Evolutionary conservation across 2,113 vertebrate species (phyloP), one percentile per base, ranked within the genome.

Genomic region (Emydura subglobosa): DNA sequence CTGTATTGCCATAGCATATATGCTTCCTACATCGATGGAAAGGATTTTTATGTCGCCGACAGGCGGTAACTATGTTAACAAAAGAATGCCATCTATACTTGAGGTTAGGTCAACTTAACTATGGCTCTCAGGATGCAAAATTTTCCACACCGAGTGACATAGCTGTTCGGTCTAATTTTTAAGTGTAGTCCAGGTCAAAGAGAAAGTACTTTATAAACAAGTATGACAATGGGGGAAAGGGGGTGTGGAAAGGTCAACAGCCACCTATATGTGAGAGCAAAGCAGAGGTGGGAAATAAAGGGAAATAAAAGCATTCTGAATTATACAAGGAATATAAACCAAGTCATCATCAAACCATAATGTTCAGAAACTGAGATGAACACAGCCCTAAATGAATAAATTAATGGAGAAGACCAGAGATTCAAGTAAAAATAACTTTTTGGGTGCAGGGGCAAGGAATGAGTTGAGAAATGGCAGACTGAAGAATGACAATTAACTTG

Each of bases 191-290:
- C n/a, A 72, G 65, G 19, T 39, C n/a, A 39, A 39, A 39, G 34
- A 72, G 21, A 39, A 22, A 34, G 4, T 34, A 88, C 74, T 9
- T 79, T 31, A 47, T 65, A 81, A 80, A 24, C 72, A 88, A 65
- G 49, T 0, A 0, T 21, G 31, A 57, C 74, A 83, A 27, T 0
- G 0, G 25, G 74, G 50, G 13, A 91, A 82, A 90, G 74, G 51
- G n/a, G 91, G 81, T 86, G 55, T 55, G 68, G 31, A 93, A 72
- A 29, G 4, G 13, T 51, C 27, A 55, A 53, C 7, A 82, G 54
- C 29, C 54, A 59, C 2, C 1, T 2, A 1, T 12, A n/a, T 2
- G 44, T 79, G 16, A 3, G 34, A 87, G 55, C 87, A 74, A 5
- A 39, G 3, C 12, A 22, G 27, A 49, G 25, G 44, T 79, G 44